These are phyloP conservation scores for Corvus hawaiiensis DNA, from an alignment of 2,113 vertebrate genomes.

Conservation along the genomic window DNA sequence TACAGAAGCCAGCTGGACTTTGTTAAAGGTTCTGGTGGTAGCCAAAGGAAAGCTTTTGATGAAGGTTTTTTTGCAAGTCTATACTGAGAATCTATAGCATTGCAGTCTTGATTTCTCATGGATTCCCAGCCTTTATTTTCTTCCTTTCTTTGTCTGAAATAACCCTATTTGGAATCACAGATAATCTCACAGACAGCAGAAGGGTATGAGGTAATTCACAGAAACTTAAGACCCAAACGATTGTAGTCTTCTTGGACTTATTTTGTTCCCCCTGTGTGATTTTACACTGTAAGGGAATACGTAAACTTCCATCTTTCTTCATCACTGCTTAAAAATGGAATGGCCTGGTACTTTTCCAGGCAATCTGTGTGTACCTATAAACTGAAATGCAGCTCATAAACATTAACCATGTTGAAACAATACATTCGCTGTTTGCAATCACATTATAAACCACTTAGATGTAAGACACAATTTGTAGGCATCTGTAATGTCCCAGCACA, in stretches of 20 bases:
- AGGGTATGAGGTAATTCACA: background rate
- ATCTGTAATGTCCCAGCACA: background rate
- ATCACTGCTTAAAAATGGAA: background rate
- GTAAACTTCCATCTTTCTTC: background rate
- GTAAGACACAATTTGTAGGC: conserved; percentile 33
- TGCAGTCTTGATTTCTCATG: background rate
- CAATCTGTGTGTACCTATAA: conserved; percentile 36
- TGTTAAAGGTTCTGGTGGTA: background rate
- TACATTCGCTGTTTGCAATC: background rate
- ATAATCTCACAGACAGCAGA: background rate
- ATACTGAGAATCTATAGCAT: background rate
- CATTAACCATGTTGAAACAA: conserved; percentile 43
- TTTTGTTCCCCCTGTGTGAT: background rate
- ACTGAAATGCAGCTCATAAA: conserved; percentile 38
- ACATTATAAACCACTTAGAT: conserved; percentile 28
- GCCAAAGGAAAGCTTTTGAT: background rate
- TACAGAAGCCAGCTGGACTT: conserved; percentile 3
- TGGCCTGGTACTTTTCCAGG: conserved; percentile 28
- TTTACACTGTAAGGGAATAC: background rate
- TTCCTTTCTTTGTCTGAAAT: background rate
- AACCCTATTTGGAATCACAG: background rate
- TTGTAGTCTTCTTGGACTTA: background rate
- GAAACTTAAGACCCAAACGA: background rate
- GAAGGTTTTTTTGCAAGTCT: background rate
- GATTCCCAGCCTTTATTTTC: background rate